A percentile compares a stretch with the other conserved stretches of the same genome.
Evolutionary conservation across 2,888 invertebrate genomes (phyloP).

Genomic region (Volucella inflata): DNA sequence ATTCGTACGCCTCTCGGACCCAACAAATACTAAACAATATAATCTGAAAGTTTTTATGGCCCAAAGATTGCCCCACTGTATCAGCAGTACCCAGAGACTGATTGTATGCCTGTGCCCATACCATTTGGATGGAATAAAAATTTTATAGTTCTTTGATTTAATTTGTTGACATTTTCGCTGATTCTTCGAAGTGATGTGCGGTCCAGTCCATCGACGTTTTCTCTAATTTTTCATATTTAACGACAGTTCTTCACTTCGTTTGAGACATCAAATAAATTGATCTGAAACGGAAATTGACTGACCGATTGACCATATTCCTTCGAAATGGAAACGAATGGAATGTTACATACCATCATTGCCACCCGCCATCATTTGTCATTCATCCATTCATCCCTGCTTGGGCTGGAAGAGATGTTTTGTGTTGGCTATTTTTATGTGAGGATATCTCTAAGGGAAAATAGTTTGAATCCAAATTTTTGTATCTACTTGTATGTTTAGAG

Average conservation of each 20-base stretch:
- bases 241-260: conserved; percentile 61
- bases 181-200: conserved; percentile 52
- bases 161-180: conserved; percentile 73
- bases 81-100: neutral
- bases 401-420: neutral
- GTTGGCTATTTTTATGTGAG: conserved; percentile 52
- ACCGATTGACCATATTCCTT: conserved; percentile 72
- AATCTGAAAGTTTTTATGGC: conserved; percentile 67
- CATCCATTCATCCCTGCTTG: neutral
- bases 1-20: conserved; percentile 38
- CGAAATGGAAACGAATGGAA: neutral
- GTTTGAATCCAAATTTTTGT: conserved; percentile 39
- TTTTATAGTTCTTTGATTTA: conserved; percentile 75
- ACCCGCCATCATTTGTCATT: conserved; percentile 42
- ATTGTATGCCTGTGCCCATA: neutral
- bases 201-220: neutral
- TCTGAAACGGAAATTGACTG: conserved; percentile 70
- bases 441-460: conserved; percentile 59
- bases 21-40: conserved; percentile 7
- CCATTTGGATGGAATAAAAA: conserved; percentile 44
- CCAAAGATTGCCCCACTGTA: conserved; percentile 39
- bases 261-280: conserved; percentile 70
- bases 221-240: conserved; percentile 74
- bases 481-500: conserved; percentile 22
- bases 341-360: neutral